Evolutionary conservation across 1,140 invertebrate species (phyloP), one percentile per base, ranked within the genome.

Genomic region (Mamestra configurata): DNA sequence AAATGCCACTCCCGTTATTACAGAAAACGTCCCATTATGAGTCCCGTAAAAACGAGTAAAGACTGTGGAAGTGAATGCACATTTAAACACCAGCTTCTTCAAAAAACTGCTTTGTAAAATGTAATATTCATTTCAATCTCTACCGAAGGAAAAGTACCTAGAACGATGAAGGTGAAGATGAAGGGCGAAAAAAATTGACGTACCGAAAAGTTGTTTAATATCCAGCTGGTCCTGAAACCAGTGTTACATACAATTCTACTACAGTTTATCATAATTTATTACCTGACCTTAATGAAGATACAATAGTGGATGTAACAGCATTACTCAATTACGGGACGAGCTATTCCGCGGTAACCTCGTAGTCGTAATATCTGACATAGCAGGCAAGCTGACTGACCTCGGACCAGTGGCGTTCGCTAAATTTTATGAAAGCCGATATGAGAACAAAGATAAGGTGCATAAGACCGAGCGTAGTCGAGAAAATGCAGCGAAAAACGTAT

Each of bases 371-470:
- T 22, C 27, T 37, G 24, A 64, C 35, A 37, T 11, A 18, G 57
- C 27, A 61, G 57, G 31, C 57, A 31, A 61, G n/a, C n/a, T 64
- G 59, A 20, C 31, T 64, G 59, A 64, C 59, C 59, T 64, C 18
- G 35, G 35, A 20, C 53, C 15, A 20, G 15, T 40, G 59, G 35
- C 35, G 35, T 64, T 64, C 18, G 35, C 31, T 40, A 64, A 64
- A 64, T 64, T 35, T 20, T 64, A 64, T 64, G 35, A 40, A 40
- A 40, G 27, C 59, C 59, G 59, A 64, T 64, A 55, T 55, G 53
- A 40, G 8, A 40, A 20, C 59, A 11, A 64, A 40, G 59, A 64
- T 64, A 64, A 64, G n/a, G 15, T 37, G 27, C 27, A 55, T 55
- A 64, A 64, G n/a, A 37, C 59, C 4, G 24, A 64, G 59, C 59